phyloP scores from a whole-genome alignment of 2,888 invertebrate genomes.

The Drosophila hawaiiensis region DNA sequence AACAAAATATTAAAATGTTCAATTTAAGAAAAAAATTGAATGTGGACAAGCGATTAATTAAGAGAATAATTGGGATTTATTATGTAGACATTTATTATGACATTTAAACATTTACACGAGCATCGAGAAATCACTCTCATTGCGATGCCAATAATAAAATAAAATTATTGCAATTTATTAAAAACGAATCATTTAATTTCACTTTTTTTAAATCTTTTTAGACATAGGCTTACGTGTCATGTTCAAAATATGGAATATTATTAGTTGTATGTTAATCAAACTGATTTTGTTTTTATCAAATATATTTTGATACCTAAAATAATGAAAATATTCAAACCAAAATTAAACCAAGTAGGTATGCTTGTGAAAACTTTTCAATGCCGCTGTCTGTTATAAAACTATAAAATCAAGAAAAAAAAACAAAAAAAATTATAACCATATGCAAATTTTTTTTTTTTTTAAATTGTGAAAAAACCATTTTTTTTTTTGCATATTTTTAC shows the following conservation, averaged over 20 bases:
- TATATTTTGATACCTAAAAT: too few species aligned
- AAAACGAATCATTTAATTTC: not conserved
- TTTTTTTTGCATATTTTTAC: slow-evolving; percentile 25
- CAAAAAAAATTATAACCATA: slow-evolving; percentile 16
- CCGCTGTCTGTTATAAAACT: slow-evolving; percentile 20
- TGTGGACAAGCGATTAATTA: not conserved
- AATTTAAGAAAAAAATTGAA: not conserved
- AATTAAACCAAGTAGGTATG: not conserved
- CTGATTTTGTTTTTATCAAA: not conserved
- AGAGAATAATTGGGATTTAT: not conserved
- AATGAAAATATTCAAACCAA: not conserved
- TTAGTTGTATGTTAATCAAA: not conserved
- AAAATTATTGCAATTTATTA: not conserved
- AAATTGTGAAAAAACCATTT: slow-evolving; percentile 6
- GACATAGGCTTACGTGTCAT: not conserved
- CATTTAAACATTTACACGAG: not conserved
- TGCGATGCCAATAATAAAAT: not conserved
- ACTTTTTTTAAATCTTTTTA: not conserved
- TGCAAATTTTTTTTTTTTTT: slow-evolving; percentile 3
- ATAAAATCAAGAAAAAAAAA: not conserved
- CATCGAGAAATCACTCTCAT: not conserved
- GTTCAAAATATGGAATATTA: not conserved
- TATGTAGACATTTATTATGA: not conserved
- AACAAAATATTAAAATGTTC: not conserved
- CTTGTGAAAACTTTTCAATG: slow-evolving; percentile 26